A percentile compares a stretch with the other conserved stretches of the same genome.
phyloP scores from a whole-genome alignment of 2,888 invertebrate genomes.

The Trachelus tabidus region DNA sequence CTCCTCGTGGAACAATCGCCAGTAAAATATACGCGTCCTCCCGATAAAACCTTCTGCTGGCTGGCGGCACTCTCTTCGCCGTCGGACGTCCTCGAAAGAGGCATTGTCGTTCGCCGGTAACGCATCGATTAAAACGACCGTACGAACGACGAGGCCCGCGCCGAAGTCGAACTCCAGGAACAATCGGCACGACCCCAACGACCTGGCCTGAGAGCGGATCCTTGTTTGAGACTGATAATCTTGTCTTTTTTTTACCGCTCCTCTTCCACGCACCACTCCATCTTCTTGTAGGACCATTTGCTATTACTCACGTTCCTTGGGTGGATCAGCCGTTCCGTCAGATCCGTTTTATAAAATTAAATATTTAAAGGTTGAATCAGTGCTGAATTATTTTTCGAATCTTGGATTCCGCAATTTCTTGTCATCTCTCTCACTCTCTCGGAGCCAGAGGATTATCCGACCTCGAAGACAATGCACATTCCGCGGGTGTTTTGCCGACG shows the following conservation, averaged over 20 bases:
- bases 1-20: conserved; percentile 40
- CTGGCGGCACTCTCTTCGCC: conserved; percentile 39
- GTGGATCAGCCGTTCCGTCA: neutral
- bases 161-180: neutral
- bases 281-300: neutral
- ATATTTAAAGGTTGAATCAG: neutral
- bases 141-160: neutral
- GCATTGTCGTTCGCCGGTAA: conserved; percentile 19
- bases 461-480: conserved; percentile 59
- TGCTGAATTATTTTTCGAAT: neutral
- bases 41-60: conserved; percentile 44
- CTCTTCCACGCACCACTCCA: neutral
- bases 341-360: neutral
- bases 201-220: conserved; percentile 58
- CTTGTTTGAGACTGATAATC: conserved; percentile 50
- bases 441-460: neutral
- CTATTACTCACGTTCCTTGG: neutral
- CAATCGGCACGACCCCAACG: conserved; percentile 48
- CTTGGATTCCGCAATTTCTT: neutral
- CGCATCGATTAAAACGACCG: conserved; percentile 41
- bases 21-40: conserved; percentile 46
- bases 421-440: neutral
- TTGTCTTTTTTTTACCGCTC: neutral
- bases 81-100: conserved; percentile 26
- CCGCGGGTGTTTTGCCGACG: conserved; percentile 58